Percentiles rank a stretch among this genome's conserved stretches.
Evolutionary conservation across 2,888 invertebrate species (phyloP).

Genomic region (Rhamnusium bicolor): DNA sequence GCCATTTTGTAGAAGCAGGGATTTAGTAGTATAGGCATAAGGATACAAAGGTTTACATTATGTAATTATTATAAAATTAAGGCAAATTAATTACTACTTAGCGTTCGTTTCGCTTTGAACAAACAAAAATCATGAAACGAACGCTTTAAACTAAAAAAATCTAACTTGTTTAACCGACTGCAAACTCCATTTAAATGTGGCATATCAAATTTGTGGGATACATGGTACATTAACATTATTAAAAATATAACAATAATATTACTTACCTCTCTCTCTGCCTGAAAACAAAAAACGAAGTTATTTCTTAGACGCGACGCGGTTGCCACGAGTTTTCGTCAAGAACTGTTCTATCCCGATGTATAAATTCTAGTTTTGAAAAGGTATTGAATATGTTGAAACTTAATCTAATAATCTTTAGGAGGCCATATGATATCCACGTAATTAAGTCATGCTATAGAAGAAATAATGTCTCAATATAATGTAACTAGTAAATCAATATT

Average conservation of each 20-base stretch:
- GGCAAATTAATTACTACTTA: conserved; percentile 39
- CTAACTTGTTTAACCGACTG: conserved; percentile 63
- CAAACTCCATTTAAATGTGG: conserved; percentile 67
- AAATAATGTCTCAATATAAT: conserved; percentile 49
- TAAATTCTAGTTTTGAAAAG: not conserved
- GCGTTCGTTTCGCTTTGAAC: conserved; percentile 36
- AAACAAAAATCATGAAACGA: conserved; percentile 24
- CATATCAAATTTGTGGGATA: conserved; percentile 63
- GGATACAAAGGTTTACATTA: conserved; percentile 35
- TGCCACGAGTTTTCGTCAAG: not conserved
- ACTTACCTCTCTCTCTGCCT: conserved; percentile 38
- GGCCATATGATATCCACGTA: conserved; percentile 53
- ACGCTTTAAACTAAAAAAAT: conserved; percentile 52
- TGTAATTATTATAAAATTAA: conserved; percentile 26
- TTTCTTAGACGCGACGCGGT: conserved; percentile 6
- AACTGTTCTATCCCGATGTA: not conserved
- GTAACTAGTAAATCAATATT: conserved; percentile 47
- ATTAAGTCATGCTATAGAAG: conserved; percentile 46
- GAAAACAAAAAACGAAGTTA: conserved; percentile 23
- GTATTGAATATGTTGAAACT: conserved; percentile 28
- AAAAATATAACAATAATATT: conserved; percentile 10
- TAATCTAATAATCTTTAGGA: conserved; percentile 51
- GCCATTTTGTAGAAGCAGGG: conserved; percentile 43
- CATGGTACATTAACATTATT: conserved; percentile 47
- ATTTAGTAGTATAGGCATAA: conserved; percentile 21